phyloP scores from a whole-genome alignment of 2,113 vertebrate genomes.

The Peucedramus taeniatus region DNA sequence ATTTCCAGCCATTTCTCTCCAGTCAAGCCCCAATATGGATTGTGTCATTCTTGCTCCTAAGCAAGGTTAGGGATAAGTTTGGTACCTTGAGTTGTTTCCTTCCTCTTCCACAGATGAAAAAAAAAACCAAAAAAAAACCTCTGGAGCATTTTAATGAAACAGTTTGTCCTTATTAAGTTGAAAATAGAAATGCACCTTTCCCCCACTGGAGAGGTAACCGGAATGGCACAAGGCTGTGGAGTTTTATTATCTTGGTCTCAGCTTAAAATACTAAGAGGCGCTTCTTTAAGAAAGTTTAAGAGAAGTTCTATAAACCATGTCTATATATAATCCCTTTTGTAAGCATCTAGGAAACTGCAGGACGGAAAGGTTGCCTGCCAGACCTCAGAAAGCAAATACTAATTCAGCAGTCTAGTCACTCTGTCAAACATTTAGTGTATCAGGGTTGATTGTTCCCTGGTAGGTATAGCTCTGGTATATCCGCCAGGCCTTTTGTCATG shows the following conservation, averaged over 20 bases:
- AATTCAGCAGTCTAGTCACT: slow-evolving; percentile 81
- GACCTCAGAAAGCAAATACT: slow-evolving; percentile 74
- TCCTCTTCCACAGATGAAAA: neutral
- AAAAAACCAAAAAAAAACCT: no score
- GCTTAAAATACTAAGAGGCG: neutral
- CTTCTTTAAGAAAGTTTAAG: slow-evolving; percentile 64
- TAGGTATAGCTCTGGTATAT: slow-evolving; percentile 86
- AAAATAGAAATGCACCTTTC: slow-evolving; percentile 4
- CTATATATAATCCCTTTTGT: slow-evolving; percentile 56
- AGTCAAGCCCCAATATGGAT: neutral
- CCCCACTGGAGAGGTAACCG: fast-evolving
- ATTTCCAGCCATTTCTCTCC: neutral
- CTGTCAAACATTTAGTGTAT: slow-evolving; percentile 87
- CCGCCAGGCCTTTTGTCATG: slow-evolving; percentile 93
- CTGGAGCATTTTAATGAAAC: neutral
- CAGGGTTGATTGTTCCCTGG: slow-evolving; percentile 90
- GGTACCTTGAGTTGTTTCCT: neutral
- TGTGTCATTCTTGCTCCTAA: neutral
- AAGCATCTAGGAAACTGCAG: slow-evolving; percentile 66
- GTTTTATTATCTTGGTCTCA: slow-evolving; percentile 18
- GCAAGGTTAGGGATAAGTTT: neutral
- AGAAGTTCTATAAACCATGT: slow-evolving; percentile 68
- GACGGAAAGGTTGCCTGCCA: slow-evolving; percentile 58
- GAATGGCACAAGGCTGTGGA: neutral
- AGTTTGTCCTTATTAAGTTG: slow-evolving; percentile 11